phyloP scores from a whole-genome alignment of 2,888 invertebrate genomes.

The Anthrax anthrax region DNA sequence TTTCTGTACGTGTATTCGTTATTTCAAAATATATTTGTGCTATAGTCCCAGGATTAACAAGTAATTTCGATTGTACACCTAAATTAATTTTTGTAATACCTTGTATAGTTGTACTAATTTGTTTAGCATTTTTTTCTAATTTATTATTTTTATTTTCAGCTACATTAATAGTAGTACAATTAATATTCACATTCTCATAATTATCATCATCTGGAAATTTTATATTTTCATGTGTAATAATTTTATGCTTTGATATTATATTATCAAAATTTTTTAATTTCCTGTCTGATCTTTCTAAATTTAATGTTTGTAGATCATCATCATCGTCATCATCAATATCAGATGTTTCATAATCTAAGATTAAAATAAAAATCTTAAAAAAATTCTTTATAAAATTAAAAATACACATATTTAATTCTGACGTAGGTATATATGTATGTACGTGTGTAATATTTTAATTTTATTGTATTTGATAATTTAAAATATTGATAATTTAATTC shows the following conservation, averaged over 20 bases:
- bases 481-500: no score
- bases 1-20: constrained; percentile 49
- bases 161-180: not conserved
- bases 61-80: constrained; percentile 35
- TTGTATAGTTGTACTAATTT: not conserved
- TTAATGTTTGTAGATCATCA: not conserved
- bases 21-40: constrained; percentile 50
- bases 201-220: constrained; percentile 1
- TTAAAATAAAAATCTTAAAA: no score
- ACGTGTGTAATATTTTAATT: no score
- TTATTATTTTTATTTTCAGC: not conserved
- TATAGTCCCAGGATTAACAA: constrained; percentile 28
- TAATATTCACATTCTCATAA: not conserved
- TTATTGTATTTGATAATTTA: no score
- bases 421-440: no score
- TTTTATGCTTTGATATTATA: not conserved
- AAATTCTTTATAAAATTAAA: no score
- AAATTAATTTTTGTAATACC: constrained; percentile 34
- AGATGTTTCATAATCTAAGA: not conserved
- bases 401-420: no score
- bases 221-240: not conserved
- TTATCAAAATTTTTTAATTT: not conserved
- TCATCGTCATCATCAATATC: not conserved
- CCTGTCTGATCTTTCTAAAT: not conserved
- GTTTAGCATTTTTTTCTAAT: not conserved